Conservation (phyloP, 1,140 invertebrate species). For the Ceratosolen fusciceps region DNA sequence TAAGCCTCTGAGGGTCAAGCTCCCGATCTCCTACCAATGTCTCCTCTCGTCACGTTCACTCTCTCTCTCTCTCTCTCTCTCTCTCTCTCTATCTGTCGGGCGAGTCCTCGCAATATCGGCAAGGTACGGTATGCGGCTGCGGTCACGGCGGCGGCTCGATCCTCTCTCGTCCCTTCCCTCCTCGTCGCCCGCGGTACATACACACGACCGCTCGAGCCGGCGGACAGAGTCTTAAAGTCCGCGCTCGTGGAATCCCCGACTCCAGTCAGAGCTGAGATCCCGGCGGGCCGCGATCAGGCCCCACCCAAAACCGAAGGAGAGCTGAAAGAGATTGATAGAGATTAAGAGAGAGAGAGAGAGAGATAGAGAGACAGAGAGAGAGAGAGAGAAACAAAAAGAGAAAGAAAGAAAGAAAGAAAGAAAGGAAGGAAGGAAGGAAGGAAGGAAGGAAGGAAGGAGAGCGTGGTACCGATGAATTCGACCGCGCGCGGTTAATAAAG, state of each 20-base stretch:
- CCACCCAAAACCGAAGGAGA: not conserved
- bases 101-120: conserved; percentile 7
- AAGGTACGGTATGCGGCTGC: not conserved
- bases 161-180: conserved; percentile 26
- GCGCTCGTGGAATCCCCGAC: conserved; percentile 40
- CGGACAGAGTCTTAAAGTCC: conserved; percentile 38
- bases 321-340: not conserved
- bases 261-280: conserved; percentile 45
- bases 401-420: not conserved
- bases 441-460: not conserved
- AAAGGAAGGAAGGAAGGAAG: not conserved
- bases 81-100: not conserved
- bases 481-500: not conserved
- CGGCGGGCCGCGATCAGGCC: conserved; percentile 30
- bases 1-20: not conserved
- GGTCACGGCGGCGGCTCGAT: conserved; percentile 1
- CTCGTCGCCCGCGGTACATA: not conserved
- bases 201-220: conserved; percentile 11
- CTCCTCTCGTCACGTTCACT: not conserved
- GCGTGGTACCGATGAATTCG: not conserved
- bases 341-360: not conserved
- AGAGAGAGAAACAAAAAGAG: conserved; percentile 1
- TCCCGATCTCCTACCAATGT: not conserved
- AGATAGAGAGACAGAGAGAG: no score
- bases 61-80: conserved; percentile 5